A percentile compares a stretch with the other conserved stretches of the same genome.
phyloP scores from a whole-genome alignment of 2,797 vertebrate genomes.

The Darevskia nairensis region DNA sequence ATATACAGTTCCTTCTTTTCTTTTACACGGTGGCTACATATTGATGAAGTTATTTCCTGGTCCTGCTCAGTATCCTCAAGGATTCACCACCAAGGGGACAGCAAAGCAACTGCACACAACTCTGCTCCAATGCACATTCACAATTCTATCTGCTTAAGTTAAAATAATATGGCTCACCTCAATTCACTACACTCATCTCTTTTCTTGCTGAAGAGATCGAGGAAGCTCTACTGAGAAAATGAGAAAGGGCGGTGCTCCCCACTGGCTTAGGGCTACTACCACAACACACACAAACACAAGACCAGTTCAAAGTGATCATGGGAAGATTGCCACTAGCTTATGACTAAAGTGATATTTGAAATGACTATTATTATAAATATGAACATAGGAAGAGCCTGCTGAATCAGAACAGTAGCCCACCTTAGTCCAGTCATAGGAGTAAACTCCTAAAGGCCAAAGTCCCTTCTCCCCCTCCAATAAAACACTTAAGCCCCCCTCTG shows the following conservation, averaged over 20 bases:
- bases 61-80: background rate
- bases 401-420: too few species aligned
- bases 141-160: background rate
- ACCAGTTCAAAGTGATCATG: background rate
- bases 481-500: too few species aligned
- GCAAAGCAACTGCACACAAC: background rate
- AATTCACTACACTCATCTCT: background rate
- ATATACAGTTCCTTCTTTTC: background rate
- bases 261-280: too few species aligned
- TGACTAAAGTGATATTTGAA: background rate
- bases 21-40: background rate
- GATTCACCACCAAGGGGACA: background rate
- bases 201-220: background rate
- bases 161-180: background rate
- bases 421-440: too few species aligned
- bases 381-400: too few species aligned
- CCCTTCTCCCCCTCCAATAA: too few species aligned
- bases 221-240: background rate
- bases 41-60: background rate
- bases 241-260: background rate
- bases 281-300: background rate
- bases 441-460: too few species aligned
- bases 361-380: background rate
- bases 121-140: background rate
- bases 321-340: background rate